Evolutionary conservation across 2,113 vertebrate species (phyloP).

Genomic region (Oophaga pumilio): DNA sequence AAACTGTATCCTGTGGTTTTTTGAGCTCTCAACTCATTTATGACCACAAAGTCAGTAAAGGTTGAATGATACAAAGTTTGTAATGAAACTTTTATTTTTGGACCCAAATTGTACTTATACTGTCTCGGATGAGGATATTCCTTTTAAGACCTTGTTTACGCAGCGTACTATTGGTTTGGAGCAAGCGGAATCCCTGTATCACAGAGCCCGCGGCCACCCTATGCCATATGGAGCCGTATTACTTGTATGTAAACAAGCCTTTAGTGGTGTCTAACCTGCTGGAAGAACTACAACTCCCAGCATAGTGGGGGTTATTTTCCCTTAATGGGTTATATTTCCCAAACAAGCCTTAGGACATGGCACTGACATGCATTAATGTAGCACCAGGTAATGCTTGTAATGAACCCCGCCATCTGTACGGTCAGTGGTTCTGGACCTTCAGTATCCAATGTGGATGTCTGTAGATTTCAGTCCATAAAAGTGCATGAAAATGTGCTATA

Average conservation of each 20-base stretch:
- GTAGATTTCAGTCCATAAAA: background rate
- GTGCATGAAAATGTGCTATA: background rate
- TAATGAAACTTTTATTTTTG: no score
- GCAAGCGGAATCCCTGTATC: background rate
- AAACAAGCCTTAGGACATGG: background rate
- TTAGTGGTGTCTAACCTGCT: background rate
- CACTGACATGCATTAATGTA: background rate
- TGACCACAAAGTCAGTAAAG: no score
- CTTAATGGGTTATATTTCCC: background rate
- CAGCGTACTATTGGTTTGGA: background rate
- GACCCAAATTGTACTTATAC: no score
- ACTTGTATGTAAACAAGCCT: background rate
- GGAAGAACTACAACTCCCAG: background rate
- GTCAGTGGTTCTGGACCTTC: background rate
- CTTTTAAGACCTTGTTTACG: background rate
- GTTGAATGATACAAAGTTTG: no score
- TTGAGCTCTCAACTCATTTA: no score
- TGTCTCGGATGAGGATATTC: background rate
- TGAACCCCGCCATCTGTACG: background rate
- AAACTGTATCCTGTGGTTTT: no score
- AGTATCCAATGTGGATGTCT: slow-evolving; percentile 17
- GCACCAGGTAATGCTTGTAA: background rate
- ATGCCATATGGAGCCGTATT: background rate
- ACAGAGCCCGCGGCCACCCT: background rate
- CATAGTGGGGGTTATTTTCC: background rate